Conservation (phyloP, 2,113 vertebrate species). For the Hepsetus odoe region DNA sequence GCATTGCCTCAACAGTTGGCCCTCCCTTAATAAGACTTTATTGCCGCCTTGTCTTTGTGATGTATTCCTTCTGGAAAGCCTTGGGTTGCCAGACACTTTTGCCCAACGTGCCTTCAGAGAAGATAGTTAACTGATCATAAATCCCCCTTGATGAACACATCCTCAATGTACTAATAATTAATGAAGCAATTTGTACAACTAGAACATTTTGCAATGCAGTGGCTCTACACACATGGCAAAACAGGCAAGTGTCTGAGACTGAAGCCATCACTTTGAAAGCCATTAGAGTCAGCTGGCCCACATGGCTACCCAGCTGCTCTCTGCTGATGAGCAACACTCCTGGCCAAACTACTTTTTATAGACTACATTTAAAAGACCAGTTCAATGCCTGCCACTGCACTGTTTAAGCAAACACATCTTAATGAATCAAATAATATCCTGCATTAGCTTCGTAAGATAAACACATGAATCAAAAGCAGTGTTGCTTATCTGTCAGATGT, state of each 20-base stretch:
- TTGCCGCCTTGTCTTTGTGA: constrained; percentile 42
- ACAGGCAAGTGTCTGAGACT: constrained; percentile 14
- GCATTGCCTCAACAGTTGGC: constrained; percentile 48
- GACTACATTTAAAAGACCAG: not conserved
- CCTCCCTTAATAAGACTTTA: constrained; percentile 52
- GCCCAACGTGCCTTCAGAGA: constrained; percentile 37
- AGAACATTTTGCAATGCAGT: constrained; percentile 10
- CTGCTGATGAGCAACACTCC: not conserved
- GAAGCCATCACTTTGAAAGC: not conserved
- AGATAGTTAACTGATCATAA: constrained; percentile 44
- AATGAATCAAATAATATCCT: constrained; percentile 15
- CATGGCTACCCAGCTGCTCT: not conserved
- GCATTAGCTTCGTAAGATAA: constrained; percentile 5
- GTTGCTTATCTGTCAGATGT: constrained; percentile 37
- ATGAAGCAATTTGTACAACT: constrained; percentile 44
- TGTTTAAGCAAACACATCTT: not conserved
- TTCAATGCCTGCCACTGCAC: not conserved
- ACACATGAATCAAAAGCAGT: not conserved
- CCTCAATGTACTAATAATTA: constrained; percentile 49
- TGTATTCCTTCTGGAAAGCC: constrained; percentile 47
- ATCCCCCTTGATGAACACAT: constrained; percentile 38
- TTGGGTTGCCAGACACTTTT: constrained; percentile 40
- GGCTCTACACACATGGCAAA: constrained; percentile 23
- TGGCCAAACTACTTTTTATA: constrained; percentile 29
- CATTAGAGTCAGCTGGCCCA: not conserved